These are phyloP conservation scores for Bicyclus anynana DNA, from an alignment of 1,140 invertebrate genomes.

Conservation along the genomic window DNA sequence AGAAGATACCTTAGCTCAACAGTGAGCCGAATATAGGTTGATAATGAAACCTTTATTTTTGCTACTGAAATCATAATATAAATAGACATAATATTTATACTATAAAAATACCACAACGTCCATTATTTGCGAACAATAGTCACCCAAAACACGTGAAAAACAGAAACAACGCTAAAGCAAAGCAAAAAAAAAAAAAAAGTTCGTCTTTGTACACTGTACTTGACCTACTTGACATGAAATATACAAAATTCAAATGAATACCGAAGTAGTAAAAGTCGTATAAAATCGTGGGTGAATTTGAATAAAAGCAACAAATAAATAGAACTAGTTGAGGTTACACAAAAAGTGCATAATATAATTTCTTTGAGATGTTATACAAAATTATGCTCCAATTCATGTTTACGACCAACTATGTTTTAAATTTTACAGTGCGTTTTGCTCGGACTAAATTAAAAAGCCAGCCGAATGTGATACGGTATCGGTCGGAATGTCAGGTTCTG, in stretches of 20 bases:
- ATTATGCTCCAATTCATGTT: conserved; percentile 21
- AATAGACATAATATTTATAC: no score
- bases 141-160: background rate
- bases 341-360: conserved; percentile 17
- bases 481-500: no score
- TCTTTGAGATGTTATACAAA: conserved; percentile 15
- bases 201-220: conserved; percentile 5
- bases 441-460: no score
- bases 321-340: conserved; percentile 9
- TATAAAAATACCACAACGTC: background rate
- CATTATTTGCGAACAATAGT: background rate
- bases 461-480: no score
- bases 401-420: background rate
- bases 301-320: conserved; percentile 17
- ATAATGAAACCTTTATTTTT: no score
- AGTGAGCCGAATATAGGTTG: no score
- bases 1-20: no score
- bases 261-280: conserved; percentile 1
- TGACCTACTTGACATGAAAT: conserved; percentile 12
- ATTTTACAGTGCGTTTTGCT: no score
- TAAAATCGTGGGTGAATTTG: conserved; percentile 10
- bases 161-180: background rate
- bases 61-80: no score
- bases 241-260: conserved; percentile 13
- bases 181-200: background rate